Base-by-base conservation (phyloP, 2,113 vertebrate genomes). In the Bolborhynchus lineola region DNA sequence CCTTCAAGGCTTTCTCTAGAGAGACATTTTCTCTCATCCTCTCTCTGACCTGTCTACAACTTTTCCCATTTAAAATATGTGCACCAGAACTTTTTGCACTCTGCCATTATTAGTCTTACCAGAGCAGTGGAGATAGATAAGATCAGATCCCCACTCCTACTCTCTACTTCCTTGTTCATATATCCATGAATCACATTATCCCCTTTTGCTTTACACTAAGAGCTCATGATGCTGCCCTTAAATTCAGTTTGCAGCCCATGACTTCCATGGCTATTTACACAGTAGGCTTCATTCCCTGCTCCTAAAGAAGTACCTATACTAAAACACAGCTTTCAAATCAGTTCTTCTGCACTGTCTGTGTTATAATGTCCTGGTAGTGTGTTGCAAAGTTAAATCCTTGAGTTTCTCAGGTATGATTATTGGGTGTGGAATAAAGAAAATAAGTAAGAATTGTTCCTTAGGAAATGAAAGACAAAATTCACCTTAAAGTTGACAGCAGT, bases 11-110 rank as follows among this genome's bases (percentile, higher is more conserved):
- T 93, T 93, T 90, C 95, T 81, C 75, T 71, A 76, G 65, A 92
- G 76, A 95, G 39, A 60, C 39, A 76, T 92, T 92, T 94, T 93
- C 92, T 94, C 93, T 90, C 90, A 88, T 94, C 80, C 95, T 86
- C 80, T 81, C 57, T 94, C 82, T 96, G 90, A 93, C 95, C 76
- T n/a, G 72, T 90, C 79, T 96, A 83, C 92, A 92, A 19, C 52
- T 94, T 96, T 76, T 76, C 60, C 76, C 62, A n/a, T 92, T 84
- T 90, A 88, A 92, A 94, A 93, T 64, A 82, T 0, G 2, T 44
- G 57, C 72, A 86, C 50, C 62, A 94, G 52, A 79, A 86, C 50
- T 68, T 90, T 26, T 65, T 75, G 35, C 77, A 10, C 35, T 92
- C n/a, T 26, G 50, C 90, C 88, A 93, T 7, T 88, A 29, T 94